These are phyloP conservation scores for Pharmacophagus antenor DNA, from an alignment of 2,888 invertebrate species.

Conservation along the genomic window DNA sequence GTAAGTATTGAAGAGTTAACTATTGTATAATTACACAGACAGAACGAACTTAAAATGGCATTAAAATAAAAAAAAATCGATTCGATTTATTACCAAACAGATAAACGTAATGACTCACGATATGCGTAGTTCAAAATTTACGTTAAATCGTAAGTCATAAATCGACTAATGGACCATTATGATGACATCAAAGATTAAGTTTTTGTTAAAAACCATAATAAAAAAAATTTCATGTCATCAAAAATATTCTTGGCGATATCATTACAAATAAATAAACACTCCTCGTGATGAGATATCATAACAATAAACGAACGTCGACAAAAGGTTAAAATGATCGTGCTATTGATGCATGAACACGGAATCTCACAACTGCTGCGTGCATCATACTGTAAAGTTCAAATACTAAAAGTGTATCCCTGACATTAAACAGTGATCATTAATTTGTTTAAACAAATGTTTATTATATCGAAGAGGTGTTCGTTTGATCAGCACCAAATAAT, in stretches of 20 bases:
- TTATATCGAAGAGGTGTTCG: slow-evolving; percentile 7
- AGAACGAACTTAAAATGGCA: too few species aligned
- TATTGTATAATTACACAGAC: too few species aligned
- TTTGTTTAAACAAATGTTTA: slow-evolving; percentile 20
- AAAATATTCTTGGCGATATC: not conserved
- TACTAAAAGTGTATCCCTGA: slow-evolving; percentile 8
- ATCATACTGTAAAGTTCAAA: slow-evolving; percentile 12
- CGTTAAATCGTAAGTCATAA: too few species aligned
- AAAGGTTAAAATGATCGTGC: slow-evolving; percentile 17
- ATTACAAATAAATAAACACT: not conserved
- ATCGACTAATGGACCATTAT: too few species aligned
- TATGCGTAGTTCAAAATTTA: too few species aligned
- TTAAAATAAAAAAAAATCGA: too few species aligned
- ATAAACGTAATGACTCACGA: too few species aligned
- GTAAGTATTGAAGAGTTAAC: too few species aligned
- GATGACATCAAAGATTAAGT: too few species aligned
- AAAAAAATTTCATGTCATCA: not conserved
- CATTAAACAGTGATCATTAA: slow-evolving; percentile 6
- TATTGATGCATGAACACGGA: not conserved
- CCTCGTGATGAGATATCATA: not conserved
- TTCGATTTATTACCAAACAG: too few species aligned
- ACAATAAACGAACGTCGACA: slow-evolving; percentile 1
- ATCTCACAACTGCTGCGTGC: not conserved
- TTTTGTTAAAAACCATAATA: too few species aligned
- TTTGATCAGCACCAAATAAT: slow-evolving; percentile 20